Evolutionary conservation across 2,888 invertebrate species (phyloP), one percentile per base, ranked within the genome.

Genomic region (Sussaba pulchella): DNA sequence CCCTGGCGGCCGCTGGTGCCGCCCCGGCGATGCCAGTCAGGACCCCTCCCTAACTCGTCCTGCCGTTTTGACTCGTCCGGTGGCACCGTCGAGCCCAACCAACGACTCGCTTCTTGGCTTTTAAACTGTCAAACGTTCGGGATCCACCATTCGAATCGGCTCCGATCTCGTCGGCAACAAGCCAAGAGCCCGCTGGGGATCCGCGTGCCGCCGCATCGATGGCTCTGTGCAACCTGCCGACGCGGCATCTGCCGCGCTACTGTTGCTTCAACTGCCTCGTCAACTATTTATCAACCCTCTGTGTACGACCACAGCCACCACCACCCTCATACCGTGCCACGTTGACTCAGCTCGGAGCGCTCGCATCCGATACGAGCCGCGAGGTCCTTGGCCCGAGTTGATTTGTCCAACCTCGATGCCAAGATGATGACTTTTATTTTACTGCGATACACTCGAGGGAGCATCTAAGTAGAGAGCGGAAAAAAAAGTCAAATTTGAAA

Each of bases 101-200:
- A 39, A 63, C 66, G 83, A 81, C 82, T 75, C 82, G 85, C 87
- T 88, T 86, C 88, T 89, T 88, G 88, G 90, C 91, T 92, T 92
- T 92, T 92, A 92, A 92, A 92, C 92, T 92, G 91, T 92, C 92
- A 92, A 92, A 90, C 91, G 82, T 82, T 86, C 83, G 82, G 85
- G 87, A 87, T 88, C 86, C 86, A 85, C 84, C 85, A 85, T 88
- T 88, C 85, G 88, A 88, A 87, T 87, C 85, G 87, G 70, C 86
- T 88, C 88, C 88, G 87, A 88, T 89, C 86, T 85, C 82, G 63
- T 70, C 78, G 80, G 47, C 59, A 45, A 39, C 41, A 39, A 19
- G 31, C 17, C 43, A 39, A 67, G 59, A 41, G 47, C 31, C 31
- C 31, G 4, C 57, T 61, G 45, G 39, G 41, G 67, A 47, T 50